phyloP scores from a whole-genome alignment of 2,113 vertebrate genomes.

The Megalops atlanticus region DNA sequence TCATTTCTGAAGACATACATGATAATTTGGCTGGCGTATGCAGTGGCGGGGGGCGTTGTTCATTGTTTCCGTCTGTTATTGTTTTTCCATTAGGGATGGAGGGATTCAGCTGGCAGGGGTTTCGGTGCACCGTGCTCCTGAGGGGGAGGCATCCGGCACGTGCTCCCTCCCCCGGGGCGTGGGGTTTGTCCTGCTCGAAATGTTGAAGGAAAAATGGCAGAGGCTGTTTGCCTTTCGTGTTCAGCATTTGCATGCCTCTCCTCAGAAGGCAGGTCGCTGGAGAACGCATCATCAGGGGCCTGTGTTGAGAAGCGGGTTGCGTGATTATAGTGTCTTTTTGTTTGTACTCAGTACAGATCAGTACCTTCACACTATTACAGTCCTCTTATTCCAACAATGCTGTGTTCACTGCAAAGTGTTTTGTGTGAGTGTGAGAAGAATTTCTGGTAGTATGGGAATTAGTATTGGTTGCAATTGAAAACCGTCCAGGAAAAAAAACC shows the following conservation, averaged over 20 bases:
- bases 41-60: not conserved
- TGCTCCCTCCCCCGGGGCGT: not conserved
- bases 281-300: too few species aligned
- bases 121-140: not conserved
- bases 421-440: too few species aligned
- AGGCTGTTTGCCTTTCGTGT: not conserved
- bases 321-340: too few species aligned
- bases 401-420: too few species aligned
- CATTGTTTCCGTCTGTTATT: conserved; percentile 6
- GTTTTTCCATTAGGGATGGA: not conserved
- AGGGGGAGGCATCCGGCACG: too few species aligned
- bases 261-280: too few species aligned
- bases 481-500: not conserved
- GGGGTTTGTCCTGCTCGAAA: not conserved
- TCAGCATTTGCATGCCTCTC: not conserved
- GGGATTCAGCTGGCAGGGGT: not conserved
- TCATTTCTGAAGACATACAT: not conserved
- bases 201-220: not conserved
- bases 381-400: too few species aligned
- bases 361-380: too few species aligned
- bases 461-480: not conserved
- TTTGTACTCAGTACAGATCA: too few species aligned
- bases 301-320: too few species aligned
- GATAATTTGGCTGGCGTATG: not conserved
- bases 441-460: not conserved